phyloP scores from a whole-genome alignment of 2,888 invertebrate species.

The Drosophila hamatofila region DNA sequence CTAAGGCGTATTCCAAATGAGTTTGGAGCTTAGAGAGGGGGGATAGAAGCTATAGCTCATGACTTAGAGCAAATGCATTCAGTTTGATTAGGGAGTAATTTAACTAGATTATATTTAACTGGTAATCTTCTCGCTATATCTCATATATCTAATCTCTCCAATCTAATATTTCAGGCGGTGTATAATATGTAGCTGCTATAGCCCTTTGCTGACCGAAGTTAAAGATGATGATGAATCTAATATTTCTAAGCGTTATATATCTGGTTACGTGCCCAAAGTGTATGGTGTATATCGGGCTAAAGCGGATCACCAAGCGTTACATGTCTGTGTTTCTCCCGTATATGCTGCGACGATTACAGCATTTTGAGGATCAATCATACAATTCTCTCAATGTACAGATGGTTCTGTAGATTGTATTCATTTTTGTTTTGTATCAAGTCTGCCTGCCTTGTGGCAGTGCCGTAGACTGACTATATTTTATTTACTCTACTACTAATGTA shows the following conservation, averaged over 20 bases:
- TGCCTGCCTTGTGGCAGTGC: too few relatives aligned
- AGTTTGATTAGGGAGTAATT: too few relatives aligned
- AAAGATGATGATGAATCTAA: neutral
- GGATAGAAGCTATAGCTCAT: too few relatives aligned
- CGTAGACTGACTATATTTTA: too few relatives aligned
- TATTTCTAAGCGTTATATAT: neutral
- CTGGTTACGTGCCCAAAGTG: neutral
- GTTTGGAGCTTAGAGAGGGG: too few relatives aligned
- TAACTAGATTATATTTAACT: neutral
- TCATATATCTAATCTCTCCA: neutral
- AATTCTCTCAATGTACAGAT: slow-evolving; percentile 10
- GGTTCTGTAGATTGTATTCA: neutral
- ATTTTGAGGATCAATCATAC: neutral
- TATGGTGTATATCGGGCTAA: neutral
- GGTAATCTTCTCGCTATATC: neutral
- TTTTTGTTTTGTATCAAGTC: too few relatives aligned
- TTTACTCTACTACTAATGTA: too few relatives aligned
- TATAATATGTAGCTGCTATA: neutral
- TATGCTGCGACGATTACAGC: neutral
- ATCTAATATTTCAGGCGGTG: neutral
- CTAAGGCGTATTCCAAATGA: too few relatives aligned
- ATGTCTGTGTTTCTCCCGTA: too few relatives aligned
- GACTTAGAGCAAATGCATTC: too few relatives aligned
- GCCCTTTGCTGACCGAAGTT: neutral
- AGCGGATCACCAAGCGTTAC: neutral